Evolutionary conservation across 2,797 vertebrate species (phyloP), one percentile per base, ranked within the genome.

Genomic region (Harpagifer antarcticus): DNA sequence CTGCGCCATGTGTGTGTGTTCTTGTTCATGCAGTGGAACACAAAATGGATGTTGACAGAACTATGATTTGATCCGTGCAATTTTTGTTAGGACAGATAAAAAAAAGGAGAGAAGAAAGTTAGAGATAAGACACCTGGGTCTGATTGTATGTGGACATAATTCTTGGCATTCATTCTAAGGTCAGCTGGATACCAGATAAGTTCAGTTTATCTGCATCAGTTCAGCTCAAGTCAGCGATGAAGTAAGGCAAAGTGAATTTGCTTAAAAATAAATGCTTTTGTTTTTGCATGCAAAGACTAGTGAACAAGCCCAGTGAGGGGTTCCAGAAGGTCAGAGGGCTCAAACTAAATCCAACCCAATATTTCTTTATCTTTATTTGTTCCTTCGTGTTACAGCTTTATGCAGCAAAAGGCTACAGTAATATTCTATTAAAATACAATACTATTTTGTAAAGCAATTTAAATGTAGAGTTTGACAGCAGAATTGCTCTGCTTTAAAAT

Each of bases 41-140:
- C 60, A 68, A 85, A 88, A 90, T 83, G 72, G 69, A 76, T 87
- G 73, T 73, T 86, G 81, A 72, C 82, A 76, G 74, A 79, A 58
- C 56, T 61, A 77, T 50, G 68, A 91, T 85, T 83, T 78, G 63
- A 88, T 82, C 77, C 60, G 13, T 73, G 70, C 50, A 19, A 45
- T 58, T 74, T 78, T 67, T 53, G 52, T 58, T 27, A 14, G 66
- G 63, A 65, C 40, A 68, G 54, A 83, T 61, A 72, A 75, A 19
- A 47, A 57, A 79, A 65, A 58, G 2, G 23, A 68, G 20, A 62
- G 68, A 60, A n/a, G 50, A 59, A 59, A 15, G 20, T 17, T 58
- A 65, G 55, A 62, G 73, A 83, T 76, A 84, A 74, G 61, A 61
- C 79, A 76, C 55, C 52, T 72, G 76, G 42, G 19, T 72, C 59